Percentiles rank a stretch among this genome's conserved stretches.
These are phyloP conservation scores for Aphidius colemani DNA, from an alignment of 2,888 invertebrate genomes.

Conservation along the genomic window DNA sequence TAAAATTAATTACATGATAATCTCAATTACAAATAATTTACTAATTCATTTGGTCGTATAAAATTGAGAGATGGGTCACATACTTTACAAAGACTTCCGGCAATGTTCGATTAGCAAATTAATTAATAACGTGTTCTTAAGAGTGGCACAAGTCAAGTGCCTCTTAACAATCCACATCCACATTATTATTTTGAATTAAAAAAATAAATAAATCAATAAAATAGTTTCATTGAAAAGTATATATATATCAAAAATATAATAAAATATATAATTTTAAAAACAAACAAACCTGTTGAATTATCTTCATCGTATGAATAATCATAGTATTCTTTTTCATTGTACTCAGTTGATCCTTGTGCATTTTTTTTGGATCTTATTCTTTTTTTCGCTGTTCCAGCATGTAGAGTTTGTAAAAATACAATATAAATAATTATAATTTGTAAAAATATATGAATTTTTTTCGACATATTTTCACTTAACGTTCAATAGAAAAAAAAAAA, in stretches of 20 bases:
- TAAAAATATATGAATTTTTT: too few relatives aligned
- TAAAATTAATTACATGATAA: background rate
- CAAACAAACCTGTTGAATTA: slow-evolving; percentile 41
- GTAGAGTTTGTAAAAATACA: background rate
- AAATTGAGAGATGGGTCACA: slow-evolving; percentile 8
- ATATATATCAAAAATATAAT: too few relatives aligned
- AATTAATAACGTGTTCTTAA: slow-evolving; percentile 13
- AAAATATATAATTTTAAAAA: background rate
- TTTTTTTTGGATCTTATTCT: slow-evolving; percentile 29
- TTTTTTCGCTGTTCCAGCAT: slow-evolving; percentile 34
- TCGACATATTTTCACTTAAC: background rate
- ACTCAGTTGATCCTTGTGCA: slow-evolving; percentile 38
- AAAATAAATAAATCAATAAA: background rate
- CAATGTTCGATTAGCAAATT: slow-evolving; percentile 12
- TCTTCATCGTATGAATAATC: slow-evolving; percentile 48
- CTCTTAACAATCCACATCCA: background rate
- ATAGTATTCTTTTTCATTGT: slow-evolving; percentile 43
- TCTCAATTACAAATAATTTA: slow-evolving; percentile 12
- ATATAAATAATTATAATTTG: too few relatives aligned
- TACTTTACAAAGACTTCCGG: slow-evolving; percentile 14
- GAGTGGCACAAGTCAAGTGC: background rate
- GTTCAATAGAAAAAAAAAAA: background rate
- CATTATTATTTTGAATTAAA: background rate
- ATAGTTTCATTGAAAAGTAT: background rate
- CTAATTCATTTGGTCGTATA: slow-evolving; percentile 3